Conservation (phyloP, 23 tunicate genomes). For the Halocynthia roretzi region DNA sequence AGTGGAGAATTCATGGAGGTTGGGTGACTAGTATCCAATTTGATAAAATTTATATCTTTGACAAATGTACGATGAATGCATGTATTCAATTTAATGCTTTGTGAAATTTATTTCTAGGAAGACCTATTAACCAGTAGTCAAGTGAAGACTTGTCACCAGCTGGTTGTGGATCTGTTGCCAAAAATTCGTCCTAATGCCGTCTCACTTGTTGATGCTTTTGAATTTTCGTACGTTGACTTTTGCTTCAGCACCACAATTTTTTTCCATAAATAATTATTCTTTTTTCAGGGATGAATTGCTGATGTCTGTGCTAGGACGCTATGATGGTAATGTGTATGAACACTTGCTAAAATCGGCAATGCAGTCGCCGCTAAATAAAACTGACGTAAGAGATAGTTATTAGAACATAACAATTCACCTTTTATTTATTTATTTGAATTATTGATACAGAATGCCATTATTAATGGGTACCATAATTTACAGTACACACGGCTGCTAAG, state of each 20-base stretch:
- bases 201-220: slow-evolving; percentile 81
- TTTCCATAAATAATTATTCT: background rate
- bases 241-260: background rate
- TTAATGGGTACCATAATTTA: too few species aligned
- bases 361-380: slow-evolving; percentile 78
- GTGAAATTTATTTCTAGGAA: slow-evolving; percentile 25
- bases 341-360: slow-evolving; percentile 86
- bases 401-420: background rate
- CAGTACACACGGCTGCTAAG: too few species aligned
- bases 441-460: background rate
- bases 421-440: background rate
- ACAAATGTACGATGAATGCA: background rate
- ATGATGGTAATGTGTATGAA: slow-evolving; percentile 93
- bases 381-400: slow-evolving; percentile 58
- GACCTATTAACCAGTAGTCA: slow-evolving; percentile 41
- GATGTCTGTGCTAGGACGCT: slow-evolving; percentile 74
- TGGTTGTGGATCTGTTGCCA: slow-evolving; percentile 65
- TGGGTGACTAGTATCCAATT: slow-evolving; percentile 8
- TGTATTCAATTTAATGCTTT: background rate
- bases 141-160: slow-evolving; percentile 63
- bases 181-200: slow-evolving; percentile 72
- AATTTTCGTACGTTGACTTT: slow-evolving; percentile 36
- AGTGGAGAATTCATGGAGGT: slow-evolving; percentile 97
- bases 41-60: background rate
- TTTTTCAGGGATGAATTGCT: slow-evolving; percentile 57